Conservation (phyloP, 1,140 invertebrate species). For the Drosophila subobscura region DNA sequence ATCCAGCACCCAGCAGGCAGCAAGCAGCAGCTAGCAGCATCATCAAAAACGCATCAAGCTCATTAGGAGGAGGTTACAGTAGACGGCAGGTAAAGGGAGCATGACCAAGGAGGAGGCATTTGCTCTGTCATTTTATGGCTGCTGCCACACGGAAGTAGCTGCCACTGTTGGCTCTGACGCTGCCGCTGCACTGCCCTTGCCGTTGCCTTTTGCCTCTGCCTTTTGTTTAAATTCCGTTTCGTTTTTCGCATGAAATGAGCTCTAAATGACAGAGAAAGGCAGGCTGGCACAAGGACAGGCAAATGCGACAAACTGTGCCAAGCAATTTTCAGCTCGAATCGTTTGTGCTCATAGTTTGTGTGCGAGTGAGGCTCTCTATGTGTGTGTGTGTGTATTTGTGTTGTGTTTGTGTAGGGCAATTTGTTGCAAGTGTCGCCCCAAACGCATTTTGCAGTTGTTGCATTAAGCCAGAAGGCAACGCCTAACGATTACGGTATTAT, state of each 20-base stretch:
- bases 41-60: conserved; percentile 80
- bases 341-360: conserved; percentile 54
- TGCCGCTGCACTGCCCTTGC: conserved; percentile 6
- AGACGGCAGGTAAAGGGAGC: conserved; percentile 17
- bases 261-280: conserved; percentile 61
- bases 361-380: conserved; percentile 11
- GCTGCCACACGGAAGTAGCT: conserved; percentile 56
- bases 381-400: background rate
- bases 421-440: conserved; percentile 71
- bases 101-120: conserved; percentile 40
- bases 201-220: conserved; percentile 25
- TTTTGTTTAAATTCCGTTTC: conserved; percentile 74
- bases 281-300: conserved; percentile 23
- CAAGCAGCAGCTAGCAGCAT: conserved; percentile 58
- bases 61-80: conserved; percentile 47
- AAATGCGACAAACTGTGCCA: conserved; percentile 75
- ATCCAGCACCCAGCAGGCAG: conserved; percentile 19
- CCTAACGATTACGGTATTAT: conserved; percentile 62
- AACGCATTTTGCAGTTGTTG: conserved; percentile 76
- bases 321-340: conserved; percentile 78
- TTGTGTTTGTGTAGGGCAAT: conserved; percentile 43
- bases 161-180: conserved; percentile 29
- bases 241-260: conserved; percentile 68
- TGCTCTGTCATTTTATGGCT: conserved; percentile 76
- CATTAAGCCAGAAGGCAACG: conserved; percentile 59